Evolutionary conservation across 2,888 invertebrate species (phyloP).

Genomic region (Euclidia mi): DNA sequence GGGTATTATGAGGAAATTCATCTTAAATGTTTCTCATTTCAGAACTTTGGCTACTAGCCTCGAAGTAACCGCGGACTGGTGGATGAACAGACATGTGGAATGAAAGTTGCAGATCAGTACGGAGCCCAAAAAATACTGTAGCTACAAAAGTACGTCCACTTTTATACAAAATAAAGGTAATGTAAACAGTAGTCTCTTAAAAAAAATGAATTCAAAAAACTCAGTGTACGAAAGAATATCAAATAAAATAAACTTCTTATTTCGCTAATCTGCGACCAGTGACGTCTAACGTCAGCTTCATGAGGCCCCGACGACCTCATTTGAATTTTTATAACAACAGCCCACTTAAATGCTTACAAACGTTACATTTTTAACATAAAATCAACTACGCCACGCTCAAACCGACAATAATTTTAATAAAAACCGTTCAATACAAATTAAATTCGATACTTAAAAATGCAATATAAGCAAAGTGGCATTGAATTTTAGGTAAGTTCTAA

Average conservation of each 20-base stretch:
- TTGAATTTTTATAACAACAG: slow-evolving; percentile 44
- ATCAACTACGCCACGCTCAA: no score
- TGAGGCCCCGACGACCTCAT: slow-evolving; percentile 32
- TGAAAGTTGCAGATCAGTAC: no score
- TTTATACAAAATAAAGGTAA: background rate
- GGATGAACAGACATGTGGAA: no score
- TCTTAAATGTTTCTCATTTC: no score
- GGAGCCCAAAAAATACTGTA: no score
- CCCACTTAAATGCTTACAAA: slow-evolving; percentile 18
- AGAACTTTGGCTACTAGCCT: no score
- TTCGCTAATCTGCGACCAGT: slow-evolving; percentile 24
- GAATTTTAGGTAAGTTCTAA: slow-evolving; percentile 16
- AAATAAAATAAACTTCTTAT: slow-evolving; percentile 35
- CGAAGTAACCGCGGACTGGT: no score
- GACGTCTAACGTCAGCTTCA: slow-evolving; percentile 26
- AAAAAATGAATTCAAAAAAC: slow-evolving; percentile 3
- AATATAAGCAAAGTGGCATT: background rate
- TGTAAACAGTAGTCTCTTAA: background rate
- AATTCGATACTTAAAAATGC: slow-evolving; percentile 14
- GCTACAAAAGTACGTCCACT: no score
- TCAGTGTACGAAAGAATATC: slow-evolving; percentile 7
- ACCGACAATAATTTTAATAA: slow-evolving; percentile 12
- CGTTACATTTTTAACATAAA: slow-evolving; percentile 27
- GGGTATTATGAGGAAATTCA: no score
- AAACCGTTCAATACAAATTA: background rate